Evolutionary conservation across 2,888 invertebrate species (phyloP).

Genomic region (Orthosia incerta): DNA sequence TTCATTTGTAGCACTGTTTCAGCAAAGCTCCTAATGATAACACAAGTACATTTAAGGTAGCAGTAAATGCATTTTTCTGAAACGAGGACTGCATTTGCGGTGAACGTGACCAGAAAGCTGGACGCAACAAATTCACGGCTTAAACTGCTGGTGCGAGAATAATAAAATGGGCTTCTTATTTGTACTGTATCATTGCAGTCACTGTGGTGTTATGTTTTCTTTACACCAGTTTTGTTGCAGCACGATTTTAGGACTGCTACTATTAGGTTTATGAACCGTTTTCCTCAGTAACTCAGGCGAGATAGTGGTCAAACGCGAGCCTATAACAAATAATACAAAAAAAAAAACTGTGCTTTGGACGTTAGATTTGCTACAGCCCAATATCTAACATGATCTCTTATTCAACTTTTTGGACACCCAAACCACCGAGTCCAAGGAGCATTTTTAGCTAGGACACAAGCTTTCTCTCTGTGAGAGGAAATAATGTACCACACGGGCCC

Average conservation of each 20-base stretch:
- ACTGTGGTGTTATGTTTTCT: not conserved
- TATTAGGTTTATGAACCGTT: not conserved
- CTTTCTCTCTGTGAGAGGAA: no score
- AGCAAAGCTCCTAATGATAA: conserved; percentile 31
- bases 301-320: no score
- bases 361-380: no score
- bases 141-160: conserved; percentile 32
- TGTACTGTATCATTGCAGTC: not conserved
- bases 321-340: no score
- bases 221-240: not conserved
- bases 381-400: no score
- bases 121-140: conserved; percentile 42
- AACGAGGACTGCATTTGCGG: conserved; percentile 64
- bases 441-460: no score
- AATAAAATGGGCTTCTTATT: conserved; percentile 36
- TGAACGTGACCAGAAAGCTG: conserved; percentile 68
- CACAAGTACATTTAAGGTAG: conserved; percentile 47
- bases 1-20: not conserved
- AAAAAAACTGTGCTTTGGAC: no score
- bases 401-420: no score
- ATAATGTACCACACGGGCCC: no score
- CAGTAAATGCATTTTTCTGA: conserved; percentile 62
- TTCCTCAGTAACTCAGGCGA: no score
- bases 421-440: no score
- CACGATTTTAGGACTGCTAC: not conserved